Evolutionary conservation across 1,140 invertebrate species (phyloP), one percentile per base, ranked within the genome.

Genomic region (Ditylenchus dipsaci): DNA sequence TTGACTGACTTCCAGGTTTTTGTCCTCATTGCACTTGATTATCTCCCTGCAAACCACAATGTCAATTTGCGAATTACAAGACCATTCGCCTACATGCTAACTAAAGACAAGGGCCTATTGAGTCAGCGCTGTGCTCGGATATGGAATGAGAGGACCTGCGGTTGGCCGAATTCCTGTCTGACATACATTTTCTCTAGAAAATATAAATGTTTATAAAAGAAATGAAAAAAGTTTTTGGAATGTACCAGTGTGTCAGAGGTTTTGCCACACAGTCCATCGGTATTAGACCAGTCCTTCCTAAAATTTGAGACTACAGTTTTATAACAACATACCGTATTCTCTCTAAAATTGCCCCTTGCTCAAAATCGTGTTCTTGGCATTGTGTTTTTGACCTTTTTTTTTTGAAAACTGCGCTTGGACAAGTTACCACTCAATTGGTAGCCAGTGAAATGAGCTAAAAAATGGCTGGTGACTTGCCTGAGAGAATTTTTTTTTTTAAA

Each of bases 31-130:
- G 1, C 19, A 29, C 1, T 60, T 43, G 63, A 71, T 74, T 47
- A 71, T 74, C 26, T 19, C 38, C 17, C 69, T 71, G 60, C 15
- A 67, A 53, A 5, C 3, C 3, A 45, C 73, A 64, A 63, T n/a
- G 17, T 13, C 42, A 68, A 17, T 17, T 26, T 61, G 38, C 3
- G 0, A 27, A 1, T 26, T 27, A 19, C 27, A 65, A 65, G 19
- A n/a, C 43, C 26, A 67, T 43, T 17, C 17, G 65, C 9, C 5
- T n/a, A 71, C 69, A 27, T 71, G 69, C 68, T 71, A 56, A 71
- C 69, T 38, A 71, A 43, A 19, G 71, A 19, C 15, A 30, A 8
- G 5, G 29, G 27, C 8, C 38, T 5, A 43, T n/a, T n/a, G n/a
- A n/a, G n/a, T 61, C 59, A 61, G 13, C 3, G 21, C 13, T 43